These are phyloP conservation scores for Baccha elongata DNA, from an alignment of 2,888 invertebrate species.

Conservation along the genomic window DNA sequence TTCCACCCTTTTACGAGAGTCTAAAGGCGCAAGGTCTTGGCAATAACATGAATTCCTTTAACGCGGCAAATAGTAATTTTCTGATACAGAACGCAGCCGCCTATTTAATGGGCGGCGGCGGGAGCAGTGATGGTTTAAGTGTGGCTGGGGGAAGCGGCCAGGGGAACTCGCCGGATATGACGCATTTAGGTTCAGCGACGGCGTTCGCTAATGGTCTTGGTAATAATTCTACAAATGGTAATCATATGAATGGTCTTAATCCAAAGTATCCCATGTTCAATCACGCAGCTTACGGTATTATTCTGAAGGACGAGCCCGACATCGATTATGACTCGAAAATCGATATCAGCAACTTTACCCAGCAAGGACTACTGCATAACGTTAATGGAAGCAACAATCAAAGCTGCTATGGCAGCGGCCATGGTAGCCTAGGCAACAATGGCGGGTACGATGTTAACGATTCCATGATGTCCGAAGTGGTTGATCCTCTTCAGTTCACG, in stretches of 20 bases:
- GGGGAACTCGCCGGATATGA: conserved; percentile 68
- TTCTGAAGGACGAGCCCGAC: conserved; percentile 91
- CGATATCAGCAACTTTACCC: conserved; percentile 83
- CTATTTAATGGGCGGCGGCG: conserved; percentile 85
- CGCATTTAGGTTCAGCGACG: conserved; percentile 70
- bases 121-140: conserved; percentile 78
- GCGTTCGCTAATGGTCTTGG: conserved; percentile 79
- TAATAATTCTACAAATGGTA: conserved; percentile 74
- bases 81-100: conserved; percentile 85
- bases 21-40: conserved; percentile 91
- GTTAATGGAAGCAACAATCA: conserved; percentile 82
- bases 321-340: conserved; percentile 89
- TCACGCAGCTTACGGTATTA: conserved; percentile 90
- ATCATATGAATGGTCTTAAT: conserved; percentile 80
- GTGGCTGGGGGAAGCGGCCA: conserved; percentile 71
- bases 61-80: conserved; percentile 86
- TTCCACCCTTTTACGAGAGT: conserved; percentile 95
- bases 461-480: conserved; percentile 89
- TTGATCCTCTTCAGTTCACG: conserved; percentile 92
- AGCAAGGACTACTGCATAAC: conserved; percentile 77
- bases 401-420: conserved; percentile 83
- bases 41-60: conserved; percentile 87
- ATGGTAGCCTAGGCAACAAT: conserved; percentile 77
- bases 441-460: conserved; percentile 84
- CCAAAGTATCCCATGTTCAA: conserved; percentile 86